Percentiles rank a stretch among this genome's conserved stretches.
phyloP scores from a whole-genome alignment of 2,797 vertebrate species.

The Linurgus olivaceus region DNA sequence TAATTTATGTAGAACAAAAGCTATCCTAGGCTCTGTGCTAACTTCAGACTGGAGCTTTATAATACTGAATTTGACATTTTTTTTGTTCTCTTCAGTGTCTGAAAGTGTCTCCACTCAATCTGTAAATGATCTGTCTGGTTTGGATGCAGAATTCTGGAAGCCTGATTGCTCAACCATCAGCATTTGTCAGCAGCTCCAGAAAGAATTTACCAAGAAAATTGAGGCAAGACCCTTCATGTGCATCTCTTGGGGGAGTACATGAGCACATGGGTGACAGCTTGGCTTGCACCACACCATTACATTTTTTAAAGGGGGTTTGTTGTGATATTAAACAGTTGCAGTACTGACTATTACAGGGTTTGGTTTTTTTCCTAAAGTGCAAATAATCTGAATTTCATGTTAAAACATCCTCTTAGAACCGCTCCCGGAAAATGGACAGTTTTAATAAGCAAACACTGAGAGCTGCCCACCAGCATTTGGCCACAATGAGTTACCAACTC shows the following conservation, averaged over 20 bases:
- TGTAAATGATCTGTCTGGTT: slow-evolving; percentile 47
- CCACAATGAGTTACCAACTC: slow-evolving; percentile 77
- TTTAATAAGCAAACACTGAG: slow-evolving; percentile 85
- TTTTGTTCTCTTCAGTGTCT: slow-evolving; percentile 27
- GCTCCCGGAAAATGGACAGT: slow-evolving; percentile 79
- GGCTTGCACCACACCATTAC: not conserved
- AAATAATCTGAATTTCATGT: not conserved
- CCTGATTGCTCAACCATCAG: slow-evolving; percentile 57
- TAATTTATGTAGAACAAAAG: not conserved
- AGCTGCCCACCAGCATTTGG: slow-evolving; percentile 80
- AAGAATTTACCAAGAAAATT: slow-evolving; percentile 83
- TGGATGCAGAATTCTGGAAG: slow-evolving; percentile 70
- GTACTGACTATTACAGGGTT: not conserved
- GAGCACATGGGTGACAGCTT: not conserved
- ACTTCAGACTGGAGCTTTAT: not conserved
- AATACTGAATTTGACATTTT: not conserved
- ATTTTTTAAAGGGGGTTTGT: rapidly evolving
- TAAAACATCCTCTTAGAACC: slow-evolving; percentile 73
- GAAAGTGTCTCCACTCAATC: slow-evolving; percentile 55
- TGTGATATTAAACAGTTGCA: not conserved
- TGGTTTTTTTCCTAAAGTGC: not conserved
- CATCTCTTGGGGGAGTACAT: not conserved
- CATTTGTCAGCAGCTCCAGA: slow-evolving; percentile 81
- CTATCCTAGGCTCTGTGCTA: not conserved
- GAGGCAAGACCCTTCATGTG: slow-evolving; percentile 72